Percentiles rank a stretch among this genome's conserved stretches.
These are phyloP conservation scores for Perithous albicinctus DNA, from an alignment of 2,888 invertebrate species.

Conservation along the genomic window DNA sequence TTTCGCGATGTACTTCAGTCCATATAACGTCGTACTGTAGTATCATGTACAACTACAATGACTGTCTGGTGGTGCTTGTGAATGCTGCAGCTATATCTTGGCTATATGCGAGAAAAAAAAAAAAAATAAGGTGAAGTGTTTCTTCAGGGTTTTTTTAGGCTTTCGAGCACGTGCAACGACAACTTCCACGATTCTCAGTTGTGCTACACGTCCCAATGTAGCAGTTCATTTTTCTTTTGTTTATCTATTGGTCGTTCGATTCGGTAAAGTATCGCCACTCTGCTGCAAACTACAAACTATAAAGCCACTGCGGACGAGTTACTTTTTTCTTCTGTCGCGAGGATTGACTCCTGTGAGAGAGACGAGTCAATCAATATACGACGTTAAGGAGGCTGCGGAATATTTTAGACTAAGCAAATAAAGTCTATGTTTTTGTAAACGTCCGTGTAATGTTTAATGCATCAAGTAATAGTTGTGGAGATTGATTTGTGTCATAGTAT, in stretches of 20 bases:
- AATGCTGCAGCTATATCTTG: not conserved
- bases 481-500: too few species aligned
- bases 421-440: too few species aligned
- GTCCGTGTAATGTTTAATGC: too few species aligned
- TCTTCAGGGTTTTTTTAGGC: slow-evolving; percentile 43
- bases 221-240: slow-evolving; percentile 26
- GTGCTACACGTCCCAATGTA: slow-evolving; percentile 8
- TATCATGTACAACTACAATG: slow-evolving; percentile 32
- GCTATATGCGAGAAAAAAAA: not conserved
- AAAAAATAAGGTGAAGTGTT: not conserved
- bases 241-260: slow-evolving; percentile 56
- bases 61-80: slow-evolving; percentile 39
- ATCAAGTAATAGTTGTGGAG: too few species aligned
- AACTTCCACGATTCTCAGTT: slow-evolving; percentile 15
- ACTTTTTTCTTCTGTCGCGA: slow-evolving; percentile 13
- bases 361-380: too few species aligned
- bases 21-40: slow-evolving; percentile 17
- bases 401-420: too few species aligned
- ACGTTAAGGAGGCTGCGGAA: too few species aligned
- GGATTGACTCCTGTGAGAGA: not conserved
- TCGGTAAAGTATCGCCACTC: slow-evolving; percentile 34
- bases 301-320: slow-evolving; percentile 2
- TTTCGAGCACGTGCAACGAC: slow-evolving; percentile 41
- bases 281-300: slow-evolving; percentile 16
- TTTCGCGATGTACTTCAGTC: slow-evolving; percentile 19